phyloP scores from a whole-genome alignment of 2,888 invertebrate species.

The Neuroscelio doddi region DNA sequence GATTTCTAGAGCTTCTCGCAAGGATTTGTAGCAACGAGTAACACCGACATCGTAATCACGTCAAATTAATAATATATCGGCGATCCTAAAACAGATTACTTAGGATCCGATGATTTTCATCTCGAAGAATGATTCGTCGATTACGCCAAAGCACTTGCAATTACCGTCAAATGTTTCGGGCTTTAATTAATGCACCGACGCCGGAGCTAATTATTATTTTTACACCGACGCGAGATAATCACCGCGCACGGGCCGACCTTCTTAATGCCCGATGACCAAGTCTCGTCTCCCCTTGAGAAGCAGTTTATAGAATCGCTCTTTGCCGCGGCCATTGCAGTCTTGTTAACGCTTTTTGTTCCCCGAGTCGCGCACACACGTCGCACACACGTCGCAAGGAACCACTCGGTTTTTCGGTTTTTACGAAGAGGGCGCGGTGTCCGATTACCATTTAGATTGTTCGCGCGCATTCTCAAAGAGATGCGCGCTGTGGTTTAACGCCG shows the following conservation, averaged over 20 bases:
- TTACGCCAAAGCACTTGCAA: too few relatives aligned
- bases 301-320: slow-evolving; percentile 49
- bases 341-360: slow-evolving; percentile 60
- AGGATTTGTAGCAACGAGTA: too few relatives aligned
- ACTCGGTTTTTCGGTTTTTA: slow-evolving; percentile 64
- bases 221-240: slow-evolving; percentile 65
- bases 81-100: too few relatives aligned
- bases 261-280: slow-evolving; percentile 44
- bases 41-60: too few relatives aligned
- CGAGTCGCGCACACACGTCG: slow-evolving; percentile 3
- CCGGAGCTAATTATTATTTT: slow-evolving; percentile 68
- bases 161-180: too few relatives aligned
- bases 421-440: slow-evolving; percentile 67
- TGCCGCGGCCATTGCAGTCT: slow-evolving; percentile 49
- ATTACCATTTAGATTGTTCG: slow-evolving; percentile 71
- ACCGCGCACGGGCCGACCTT: slow-evolving; percentile 49
- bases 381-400: slow-evolving; percentile 33
- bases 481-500: too few relatives aligned
- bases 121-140: too few relatives aligned
- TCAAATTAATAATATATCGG: too few relatives aligned
- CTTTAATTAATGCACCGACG: slow-evolving; percentile 60
- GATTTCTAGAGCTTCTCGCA: too few relatives aligned
- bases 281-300: too few relatives aligned
- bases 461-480: too few relatives aligned
- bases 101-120: too few relatives aligned